phyloP scores from a whole-genome alignment of 2,888 invertebrate species.

The Heliconius sara region DNA sequence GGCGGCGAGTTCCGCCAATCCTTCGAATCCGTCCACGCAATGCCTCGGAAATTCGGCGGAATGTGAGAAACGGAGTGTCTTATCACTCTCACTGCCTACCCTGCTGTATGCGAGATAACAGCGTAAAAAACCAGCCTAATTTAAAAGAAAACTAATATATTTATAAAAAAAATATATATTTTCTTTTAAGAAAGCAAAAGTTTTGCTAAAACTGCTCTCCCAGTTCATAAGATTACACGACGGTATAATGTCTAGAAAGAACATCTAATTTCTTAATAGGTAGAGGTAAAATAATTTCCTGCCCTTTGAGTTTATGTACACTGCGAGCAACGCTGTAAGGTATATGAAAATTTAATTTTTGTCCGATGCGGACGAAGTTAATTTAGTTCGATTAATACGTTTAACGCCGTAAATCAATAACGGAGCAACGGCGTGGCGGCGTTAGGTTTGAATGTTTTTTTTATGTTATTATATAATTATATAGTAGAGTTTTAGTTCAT shows the following conservation, averaged over 20 bases:
- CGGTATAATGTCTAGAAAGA: neutral
- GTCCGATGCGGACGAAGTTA: neutral
- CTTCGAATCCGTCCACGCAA: neutral
- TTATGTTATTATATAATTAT: neutral
- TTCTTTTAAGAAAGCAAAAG: neutral
- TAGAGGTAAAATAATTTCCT: constrained; percentile 6
- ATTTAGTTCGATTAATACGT: neutral
- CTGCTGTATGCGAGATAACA: neutral
- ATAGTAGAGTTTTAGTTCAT: neutral
- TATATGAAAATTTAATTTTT: constrained; percentile 3
- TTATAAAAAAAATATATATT: neutral
- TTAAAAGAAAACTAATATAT: too few relatives aligned
- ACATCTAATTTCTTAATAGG: neutral
- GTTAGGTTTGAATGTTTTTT: neutral
- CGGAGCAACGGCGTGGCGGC: neutral
- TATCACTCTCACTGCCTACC: neutral
- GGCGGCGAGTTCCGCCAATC: too few relatives aligned
- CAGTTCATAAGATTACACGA: neutral
- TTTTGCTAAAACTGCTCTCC: neutral
- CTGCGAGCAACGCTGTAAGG: neutral
- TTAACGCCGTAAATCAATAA: neutral
- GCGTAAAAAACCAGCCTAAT: neutral
- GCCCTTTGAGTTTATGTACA: neutral
- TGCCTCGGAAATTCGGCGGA: neutral
- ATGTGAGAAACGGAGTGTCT: neutral